These are phyloP conservation scores for Drosophila arizonae DNA, from an alignment of 1,140 invertebrate species.

Conservation along the genomic window DNA sequence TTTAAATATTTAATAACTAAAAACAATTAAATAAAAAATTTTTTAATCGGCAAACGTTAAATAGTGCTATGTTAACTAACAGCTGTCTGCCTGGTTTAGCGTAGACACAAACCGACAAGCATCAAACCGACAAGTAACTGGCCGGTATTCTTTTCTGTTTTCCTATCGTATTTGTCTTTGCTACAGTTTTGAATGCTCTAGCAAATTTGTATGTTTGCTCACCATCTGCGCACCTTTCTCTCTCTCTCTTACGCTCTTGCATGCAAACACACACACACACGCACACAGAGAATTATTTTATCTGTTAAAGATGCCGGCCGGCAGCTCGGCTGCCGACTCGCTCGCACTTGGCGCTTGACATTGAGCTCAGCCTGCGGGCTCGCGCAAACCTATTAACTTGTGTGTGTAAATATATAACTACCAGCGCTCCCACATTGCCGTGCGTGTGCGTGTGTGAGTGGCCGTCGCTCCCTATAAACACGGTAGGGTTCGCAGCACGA, in stretches of 20 bases:
- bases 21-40: too few species aligned
- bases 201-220: slow-evolving; percentile 34
- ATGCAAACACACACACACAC: slow-evolving; percentile 17
- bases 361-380: slow-evolving; percentile 53
- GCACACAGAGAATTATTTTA: slow-evolving; percentile 9
- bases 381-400: slow-evolving; percentile 27
- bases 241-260: slow-evolving; percentile 25
- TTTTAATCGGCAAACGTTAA: too few species aligned
- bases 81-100: slow-evolving; percentile 13
- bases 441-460: slow-evolving; percentile 8
- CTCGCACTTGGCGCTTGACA: slow-evolving; percentile 64
- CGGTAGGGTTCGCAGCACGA: slow-evolving; percentile 47
- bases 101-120: slow-evolving; percentile 40
- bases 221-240: slow-evolving; percentile 42
- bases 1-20: too few species aligned
- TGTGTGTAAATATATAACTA: slow-evolving; percentile 23
- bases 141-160: not conserved
- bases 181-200: slow-evolving; percentile 24
- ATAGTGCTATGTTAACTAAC: slow-evolving; percentile 26
- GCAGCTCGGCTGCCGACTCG: slow-evolving; percentile 42
- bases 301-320: slow-evolving; percentile 65
- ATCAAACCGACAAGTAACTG: slow-evolving; percentile 1
- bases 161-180: not conserved
- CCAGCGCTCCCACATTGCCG: slow-evolving; percentile 15
- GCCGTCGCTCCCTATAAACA: slow-evolving; percentile 37